Evolutionary conservation across 2,113 vertebrate species (phyloP).

Genomic region (Diphyllodes magnificus): DNA sequence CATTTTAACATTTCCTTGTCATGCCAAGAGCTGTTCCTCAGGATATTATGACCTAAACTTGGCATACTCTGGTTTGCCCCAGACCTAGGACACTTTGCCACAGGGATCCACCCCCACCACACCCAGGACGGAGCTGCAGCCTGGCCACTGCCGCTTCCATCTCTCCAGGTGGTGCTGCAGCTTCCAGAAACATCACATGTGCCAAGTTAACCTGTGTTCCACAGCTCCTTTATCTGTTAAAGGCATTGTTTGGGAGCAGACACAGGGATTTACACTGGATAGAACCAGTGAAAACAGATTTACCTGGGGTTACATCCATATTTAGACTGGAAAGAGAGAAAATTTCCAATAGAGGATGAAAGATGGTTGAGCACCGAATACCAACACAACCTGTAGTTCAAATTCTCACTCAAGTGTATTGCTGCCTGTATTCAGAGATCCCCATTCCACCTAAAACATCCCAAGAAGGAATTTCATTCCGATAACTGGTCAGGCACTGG

Average conservation of each 20-base stretch:
- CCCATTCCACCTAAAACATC: too few relatives aligned
- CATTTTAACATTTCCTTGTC: not conserved
- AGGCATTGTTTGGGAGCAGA: not conserved
- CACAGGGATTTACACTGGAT: not conserved
- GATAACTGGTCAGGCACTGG: fast-evolving
- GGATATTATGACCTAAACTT: not conserved
- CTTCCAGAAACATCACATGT: not conserved
- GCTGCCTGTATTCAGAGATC: not conserved
- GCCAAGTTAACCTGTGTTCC: not conserved
- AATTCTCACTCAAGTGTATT: not conserved
- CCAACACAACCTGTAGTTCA: not conserved
- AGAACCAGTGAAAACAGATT: not conserved
- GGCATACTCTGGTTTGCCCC: not conserved
- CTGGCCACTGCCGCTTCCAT: not conserved
- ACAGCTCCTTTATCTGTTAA: not conserved
- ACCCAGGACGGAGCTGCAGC: not conserved
- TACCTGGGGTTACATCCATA: not conserved
- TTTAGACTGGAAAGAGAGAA: not conserved
- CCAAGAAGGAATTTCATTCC: not conserved
- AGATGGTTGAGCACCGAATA: not conserved
- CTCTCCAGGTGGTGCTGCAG: not conserved
- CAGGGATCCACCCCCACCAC: not conserved
- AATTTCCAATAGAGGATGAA: not conserved
- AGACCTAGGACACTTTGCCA: not conserved
- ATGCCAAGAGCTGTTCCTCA: not conserved